Evolutionary conservation across 2,888 invertebrate species (phyloP).

Genomic region (Drosophila cyrtoloma): DNA sequence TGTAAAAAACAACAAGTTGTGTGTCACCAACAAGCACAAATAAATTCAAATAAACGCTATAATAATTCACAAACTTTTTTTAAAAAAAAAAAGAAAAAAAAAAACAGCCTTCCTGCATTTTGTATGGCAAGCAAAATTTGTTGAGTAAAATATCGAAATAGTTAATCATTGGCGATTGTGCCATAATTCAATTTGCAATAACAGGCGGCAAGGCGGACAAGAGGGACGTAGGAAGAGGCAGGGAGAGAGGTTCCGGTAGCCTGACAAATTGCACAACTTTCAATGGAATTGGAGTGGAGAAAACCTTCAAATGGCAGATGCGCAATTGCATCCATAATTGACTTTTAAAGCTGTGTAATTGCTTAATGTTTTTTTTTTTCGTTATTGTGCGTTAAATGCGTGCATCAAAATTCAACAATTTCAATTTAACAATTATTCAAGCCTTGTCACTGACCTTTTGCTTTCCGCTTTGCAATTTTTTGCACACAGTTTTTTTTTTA

Average conservation of each 20-base stretch:
- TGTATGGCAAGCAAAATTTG: conserved; percentile 30
- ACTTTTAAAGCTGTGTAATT: conserved; percentile 57
- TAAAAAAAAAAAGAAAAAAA: not conserved
- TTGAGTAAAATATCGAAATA: conserved; percentile 33
- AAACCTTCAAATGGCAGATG: conserved; percentile 72
- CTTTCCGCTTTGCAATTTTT: conserved; percentile 45
- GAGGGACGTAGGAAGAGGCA: not conserved
- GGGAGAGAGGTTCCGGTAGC: conserved; percentile 18
- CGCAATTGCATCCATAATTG: conserved; percentile 67
- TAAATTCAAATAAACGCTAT: conserved; percentile 16
- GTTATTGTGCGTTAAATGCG: conserved; percentile 59
- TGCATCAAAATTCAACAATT: conserved; percentile 30
- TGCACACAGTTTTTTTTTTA: conserved; percentile 7
- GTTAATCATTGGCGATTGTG: conserved; percentile 40
- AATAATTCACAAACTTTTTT: conserved; percentile 27
- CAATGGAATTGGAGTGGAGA: conserved; percentile 38
- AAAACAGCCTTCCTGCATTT: conserved; percentile 28
- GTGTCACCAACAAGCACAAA: conserved; percentile 33
- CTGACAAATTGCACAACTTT: conserved; percentile 70
- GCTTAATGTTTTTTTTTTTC: conserved; percentile 33
- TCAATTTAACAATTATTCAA: conserved; percentile 49
- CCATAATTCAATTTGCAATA: conserved; percentile 20
- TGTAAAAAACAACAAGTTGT: conserved; percentile 31
- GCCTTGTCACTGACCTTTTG: conserved; percentile 67
- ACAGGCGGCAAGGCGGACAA: conserved; percentile 18